Conservation (phyloP, 1,140 invertebrate genomes). For the Drosophila sechellia region DNA sequence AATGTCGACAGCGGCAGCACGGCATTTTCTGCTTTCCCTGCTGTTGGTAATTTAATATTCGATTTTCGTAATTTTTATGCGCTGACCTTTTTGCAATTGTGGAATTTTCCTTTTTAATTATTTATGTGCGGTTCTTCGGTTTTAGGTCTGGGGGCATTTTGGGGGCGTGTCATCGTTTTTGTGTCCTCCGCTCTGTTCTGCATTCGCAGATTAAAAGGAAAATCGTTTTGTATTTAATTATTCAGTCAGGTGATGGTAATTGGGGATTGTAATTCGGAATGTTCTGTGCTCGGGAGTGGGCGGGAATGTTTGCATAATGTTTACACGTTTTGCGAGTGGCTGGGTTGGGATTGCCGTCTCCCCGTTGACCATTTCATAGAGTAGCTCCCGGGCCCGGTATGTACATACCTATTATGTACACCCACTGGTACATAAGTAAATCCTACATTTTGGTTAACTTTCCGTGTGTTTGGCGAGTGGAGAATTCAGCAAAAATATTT, state of each 20-base stretch:
- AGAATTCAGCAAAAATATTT: constrained; percentile 67
- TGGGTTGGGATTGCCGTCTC: neutral
- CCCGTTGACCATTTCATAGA: constrained; percentile 41
- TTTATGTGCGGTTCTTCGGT: constrained; percentile 68
- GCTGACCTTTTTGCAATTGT: constrained; percentile 78
- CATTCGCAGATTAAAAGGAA: constrained; percentile 71
- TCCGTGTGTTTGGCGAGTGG: constrained; percentile 27
- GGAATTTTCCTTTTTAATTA: constrained; percentile 81
- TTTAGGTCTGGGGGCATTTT: neutral
- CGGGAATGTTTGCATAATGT: constrained; percentile 46
- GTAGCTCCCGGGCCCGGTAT: neutral
- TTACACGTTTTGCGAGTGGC: constrained; percentile 16
- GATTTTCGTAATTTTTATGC: constrained; percentile 80
- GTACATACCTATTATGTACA: constrained; percentile 11
- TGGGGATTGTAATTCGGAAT: constrained; percentile 63
- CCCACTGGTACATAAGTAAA: constrained; percentile 30
- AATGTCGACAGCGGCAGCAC: constrained; percentile 20
- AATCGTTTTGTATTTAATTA: constrained; percentile 81
- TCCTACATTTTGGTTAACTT: constrained; percentile 34
- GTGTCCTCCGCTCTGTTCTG: constrained; percentile 18
- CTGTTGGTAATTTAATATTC: constrained; percentile 79
- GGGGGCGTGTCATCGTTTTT: constrained; percentile 25
- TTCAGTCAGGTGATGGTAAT: constrained; percentile 77
- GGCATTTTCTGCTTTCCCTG: constrained; percentile 18
- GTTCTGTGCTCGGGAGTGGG: constrained; percentile 19